Conservation (phyloP, 2,113 vertebrate genomes). For the Nibea coibor region DNA sequence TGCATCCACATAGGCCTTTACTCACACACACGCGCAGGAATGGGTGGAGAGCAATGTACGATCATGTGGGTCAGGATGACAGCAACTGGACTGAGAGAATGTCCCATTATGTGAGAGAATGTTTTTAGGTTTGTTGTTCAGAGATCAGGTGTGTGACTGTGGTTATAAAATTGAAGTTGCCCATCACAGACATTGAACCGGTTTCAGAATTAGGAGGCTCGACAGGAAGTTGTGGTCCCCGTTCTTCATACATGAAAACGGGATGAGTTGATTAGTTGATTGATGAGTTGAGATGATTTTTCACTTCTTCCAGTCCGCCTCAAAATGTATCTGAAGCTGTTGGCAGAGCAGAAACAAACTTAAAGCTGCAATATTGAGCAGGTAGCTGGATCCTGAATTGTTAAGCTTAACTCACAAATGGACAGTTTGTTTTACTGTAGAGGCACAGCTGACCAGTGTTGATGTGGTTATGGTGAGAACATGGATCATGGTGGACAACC, state of each 20-base stretch:
- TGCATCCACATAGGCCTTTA: neutral
- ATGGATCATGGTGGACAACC: too few relatives aligned
- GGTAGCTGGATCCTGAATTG: neutral
- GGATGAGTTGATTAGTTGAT: too few relatives aligned
- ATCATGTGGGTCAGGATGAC: neutral
- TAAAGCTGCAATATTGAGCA: neutral
- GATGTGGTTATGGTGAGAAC: neutral
- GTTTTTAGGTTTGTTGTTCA: neutral
- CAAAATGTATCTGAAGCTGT: neutral
- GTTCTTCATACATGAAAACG: neutral
- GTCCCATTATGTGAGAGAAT: neutral
- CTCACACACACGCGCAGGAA: neutral
- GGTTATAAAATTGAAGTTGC: neutral
- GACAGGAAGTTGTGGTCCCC: neutral
- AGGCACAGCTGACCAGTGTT: neutral
- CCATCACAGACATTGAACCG: neutral
- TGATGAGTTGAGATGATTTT: too few relatives aligned
- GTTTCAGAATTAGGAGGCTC: neutral
- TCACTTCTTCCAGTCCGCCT: neutral
- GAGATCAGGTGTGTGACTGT: neutral
- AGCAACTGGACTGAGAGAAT: neutral
- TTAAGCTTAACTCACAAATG: neutral
- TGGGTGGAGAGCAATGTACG: neutral
- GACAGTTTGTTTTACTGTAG: neutral
- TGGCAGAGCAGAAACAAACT: neutral